These are phyloP conservation scores for Stylophora pistillata DNA, from an alignment of 64 coral and sea anemone genomes.

Conservation along the genomic window DNA sequence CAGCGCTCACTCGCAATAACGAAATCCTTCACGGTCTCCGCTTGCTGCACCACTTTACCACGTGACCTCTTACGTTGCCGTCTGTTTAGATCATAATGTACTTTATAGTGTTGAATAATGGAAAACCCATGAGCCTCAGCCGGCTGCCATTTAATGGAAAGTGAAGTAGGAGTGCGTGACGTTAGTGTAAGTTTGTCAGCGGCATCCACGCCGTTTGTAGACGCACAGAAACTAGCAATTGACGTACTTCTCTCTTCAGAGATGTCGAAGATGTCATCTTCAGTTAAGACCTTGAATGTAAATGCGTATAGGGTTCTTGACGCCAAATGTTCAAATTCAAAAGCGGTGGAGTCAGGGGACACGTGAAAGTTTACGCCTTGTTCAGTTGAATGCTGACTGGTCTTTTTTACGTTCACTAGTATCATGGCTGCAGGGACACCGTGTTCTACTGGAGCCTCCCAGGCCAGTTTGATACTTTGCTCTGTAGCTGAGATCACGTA, in stretches of 20 bases:
- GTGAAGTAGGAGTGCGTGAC: slow-evolving; percentile 51
- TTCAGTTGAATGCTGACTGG: background rate
- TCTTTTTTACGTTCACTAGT: slow-evolving; percentile 37
- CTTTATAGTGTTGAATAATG: slow-evolving; percentile 41
- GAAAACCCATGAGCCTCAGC: slow-evolving; percentile 58
- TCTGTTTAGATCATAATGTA: slow-evolving; percentile 70
- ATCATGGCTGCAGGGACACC: slow-evolving; percentile 1
- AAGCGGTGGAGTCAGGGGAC: slow-evolving; percentile 20
- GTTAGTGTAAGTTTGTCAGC: slow-evolving; percentile 37
- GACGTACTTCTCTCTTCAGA: background rate
- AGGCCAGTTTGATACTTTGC: slow-evolving; percentile 53
- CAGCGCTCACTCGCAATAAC: slow-evolving; percentile 9
- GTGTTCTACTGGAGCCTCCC: slow-evolving; percentile 30
- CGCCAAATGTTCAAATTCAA: slow-evolving; percentile 47
- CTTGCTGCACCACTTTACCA: slow-evolving; percentile 14
- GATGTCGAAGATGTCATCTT: slow-evolving; percentile 19
- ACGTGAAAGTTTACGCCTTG: slow-evolving; percentile 21
- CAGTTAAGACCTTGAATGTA: slow-evolving; percentile 9
- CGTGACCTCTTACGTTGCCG: slow-evolving; percentile 51
- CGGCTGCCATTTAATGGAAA: slow-evolving; percentile 58
- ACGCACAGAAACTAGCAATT: slow-evolving; percentile 17
- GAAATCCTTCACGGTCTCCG: slow-evolving; percentile 31
- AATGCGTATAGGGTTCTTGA: slow-evolving; percentile 63
- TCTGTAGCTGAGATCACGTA: slow-evolving; percentile 36
- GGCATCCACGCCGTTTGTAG: slow-evolving; percentile 65